phyloP scores from a whole-genome alignment of 2,797 vertebrate species.

The Cyclopterus lumpus region DNA sequence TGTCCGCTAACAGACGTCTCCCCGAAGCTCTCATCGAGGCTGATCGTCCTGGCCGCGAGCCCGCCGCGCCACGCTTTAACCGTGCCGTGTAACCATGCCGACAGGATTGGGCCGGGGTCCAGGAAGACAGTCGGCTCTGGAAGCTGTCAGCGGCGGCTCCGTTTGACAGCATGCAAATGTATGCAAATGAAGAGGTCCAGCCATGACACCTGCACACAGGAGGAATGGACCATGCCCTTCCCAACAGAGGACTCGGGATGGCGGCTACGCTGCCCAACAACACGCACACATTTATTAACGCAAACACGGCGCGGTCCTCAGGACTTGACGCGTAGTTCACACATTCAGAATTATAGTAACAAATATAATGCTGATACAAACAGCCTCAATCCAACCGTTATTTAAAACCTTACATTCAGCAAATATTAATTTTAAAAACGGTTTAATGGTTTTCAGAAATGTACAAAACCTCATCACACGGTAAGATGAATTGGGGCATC shows the following conservation, averaged over 20 bases:
- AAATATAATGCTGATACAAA: not conserved
- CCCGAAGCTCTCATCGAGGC: slow-evolving; percentile 80
- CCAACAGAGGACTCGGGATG: slow-evolving; percentile 75
- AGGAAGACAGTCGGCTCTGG: slow-evolving; percentile 89
- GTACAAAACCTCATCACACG: not conserved
- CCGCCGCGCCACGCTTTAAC: slow-evolving; percentile 45
- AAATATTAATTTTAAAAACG: not conserved
- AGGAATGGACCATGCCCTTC: slow-evolving; percentile 85
- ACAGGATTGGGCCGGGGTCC: slow-evolving; percentile 93
- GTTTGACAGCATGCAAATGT: slow-evolving; percentile 98
- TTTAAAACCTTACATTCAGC: not conserved
- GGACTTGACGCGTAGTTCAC: not conserved
- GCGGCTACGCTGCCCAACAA: slow-evolving; percentile 46
- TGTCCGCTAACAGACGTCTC: slow-evolving; percentile 77
- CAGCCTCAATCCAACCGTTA: not conserved
- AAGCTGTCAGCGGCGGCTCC: slow-evolving; percentile 89
- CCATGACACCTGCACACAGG: slow-evolving; percentile 85
- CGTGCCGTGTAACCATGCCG: slow-evolving; percentile 74
- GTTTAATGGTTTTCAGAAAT: no score
- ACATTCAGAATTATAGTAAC: not conserved
- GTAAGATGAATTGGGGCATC: not conserved
- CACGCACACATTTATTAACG: slow-evolving; percentile 29
- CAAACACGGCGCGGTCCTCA: slow-evolving; percentile 19
- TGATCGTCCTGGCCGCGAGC: slow-evolving; percentile 80
- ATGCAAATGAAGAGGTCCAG: slow-evolving; percentile 93